phyloP scores from a whole-genome alignment of 2,113 vertebrate genomes.

The Paramisgurnus dabryanus region DNA sequence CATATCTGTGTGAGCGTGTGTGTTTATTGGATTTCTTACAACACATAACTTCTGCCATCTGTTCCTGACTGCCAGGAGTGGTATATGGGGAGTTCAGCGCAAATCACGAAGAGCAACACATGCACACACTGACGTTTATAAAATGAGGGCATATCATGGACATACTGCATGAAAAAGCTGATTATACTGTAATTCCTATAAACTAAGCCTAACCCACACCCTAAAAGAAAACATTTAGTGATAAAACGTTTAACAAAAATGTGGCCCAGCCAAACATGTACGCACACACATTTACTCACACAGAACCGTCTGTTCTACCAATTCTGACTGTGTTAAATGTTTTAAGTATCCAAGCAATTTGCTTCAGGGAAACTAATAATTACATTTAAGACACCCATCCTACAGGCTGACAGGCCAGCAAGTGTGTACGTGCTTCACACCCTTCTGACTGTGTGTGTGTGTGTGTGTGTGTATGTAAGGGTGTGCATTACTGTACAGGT shows the following conservation, averaged over 20 bases:
- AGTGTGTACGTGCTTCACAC: conserved; percentile 34
- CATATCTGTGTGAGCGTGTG: conserved; percentile 37
- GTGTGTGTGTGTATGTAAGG: conserved; percentile 54
- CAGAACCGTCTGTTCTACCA: conserved; percentile 32
- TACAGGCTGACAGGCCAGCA: conserved; percentile 60
- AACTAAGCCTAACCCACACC: background rate
- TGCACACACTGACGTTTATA: conserved; percentile 25
- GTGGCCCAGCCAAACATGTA: conserved; percentile 16
- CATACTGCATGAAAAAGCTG: background rate
- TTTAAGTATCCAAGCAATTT: conserved; percentile 68
- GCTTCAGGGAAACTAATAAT: conserved; percentile 68
- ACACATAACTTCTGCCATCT: conserved; percentile 67
- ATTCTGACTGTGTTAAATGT: conserved; percentile 57
- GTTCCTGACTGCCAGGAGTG: conserved; percentile 67
- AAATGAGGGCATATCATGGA: background rate
- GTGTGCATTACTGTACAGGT: background rate
- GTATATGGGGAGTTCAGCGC: conserved; percentile 41
- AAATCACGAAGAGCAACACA: conserved; percentile 46
- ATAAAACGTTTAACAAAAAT: too few species aligned
- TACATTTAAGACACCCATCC: conserved; percentile 64
- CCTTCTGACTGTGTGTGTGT: conserved; percentile 32
- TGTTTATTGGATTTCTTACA: conserved; percentile 55
- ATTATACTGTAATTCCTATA: background rate
- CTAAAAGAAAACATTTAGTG: background rate
- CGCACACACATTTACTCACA: conserved; percentile 36